Conservation (phyloP, 2,888 invertebrate species). For the Palloptera scutellata region DNA sequence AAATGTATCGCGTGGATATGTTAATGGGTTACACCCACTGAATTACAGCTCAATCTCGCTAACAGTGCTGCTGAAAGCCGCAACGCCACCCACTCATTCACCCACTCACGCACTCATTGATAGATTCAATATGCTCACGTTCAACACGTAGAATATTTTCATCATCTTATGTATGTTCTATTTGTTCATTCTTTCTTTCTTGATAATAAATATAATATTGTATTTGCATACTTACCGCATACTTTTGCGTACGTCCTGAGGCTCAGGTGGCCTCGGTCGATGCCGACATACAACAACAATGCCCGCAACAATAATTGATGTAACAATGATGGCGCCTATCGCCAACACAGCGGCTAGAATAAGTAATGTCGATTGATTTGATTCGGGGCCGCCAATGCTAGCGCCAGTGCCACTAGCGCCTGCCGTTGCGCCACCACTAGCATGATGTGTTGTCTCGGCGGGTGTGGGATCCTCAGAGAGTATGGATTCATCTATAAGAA, state of each 20-base stretch:
- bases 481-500: slow-evolving; percentile 62
- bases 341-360: slow-evolving; percentile 64
- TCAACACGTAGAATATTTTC: too few species aligned
- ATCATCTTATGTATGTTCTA: too few species aligned
- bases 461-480: slow-evolving; percentile 65
- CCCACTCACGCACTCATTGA: too few species aligned
- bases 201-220: too few species aligned
- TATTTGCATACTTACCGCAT: slow-evolving; percentile 60
- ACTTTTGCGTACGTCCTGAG: slow-evolving; percentile 65
- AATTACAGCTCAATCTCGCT: too few species aligned
- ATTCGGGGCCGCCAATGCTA: slow-evolving; percentile 45
- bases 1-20: too few species aligned
- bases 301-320: slow-evolving; percentile 65
- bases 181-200: too few species aligned
- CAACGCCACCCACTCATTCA: too few species aligned
- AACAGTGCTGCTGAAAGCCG: too few species aligned
- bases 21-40: too few species aligned
- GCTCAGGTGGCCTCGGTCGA: slow-evolving; percentile 65
- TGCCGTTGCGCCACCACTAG: slow-evolving; percentile 45
- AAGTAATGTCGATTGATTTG: slow-evolving; percentile 63
- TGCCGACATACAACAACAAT: slow-evolving; percentile 64
- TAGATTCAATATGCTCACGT: too few species aligned
- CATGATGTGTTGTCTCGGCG: slow-evolving; percentile 65
- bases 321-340: slow-evolving; percentile 64
- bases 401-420: slow-evolving; percentile 42